Evolutionary conservation across 2,888 invertebrate species (phyloP).

Genomic region (Caenorhabditis sp.): DNA sequence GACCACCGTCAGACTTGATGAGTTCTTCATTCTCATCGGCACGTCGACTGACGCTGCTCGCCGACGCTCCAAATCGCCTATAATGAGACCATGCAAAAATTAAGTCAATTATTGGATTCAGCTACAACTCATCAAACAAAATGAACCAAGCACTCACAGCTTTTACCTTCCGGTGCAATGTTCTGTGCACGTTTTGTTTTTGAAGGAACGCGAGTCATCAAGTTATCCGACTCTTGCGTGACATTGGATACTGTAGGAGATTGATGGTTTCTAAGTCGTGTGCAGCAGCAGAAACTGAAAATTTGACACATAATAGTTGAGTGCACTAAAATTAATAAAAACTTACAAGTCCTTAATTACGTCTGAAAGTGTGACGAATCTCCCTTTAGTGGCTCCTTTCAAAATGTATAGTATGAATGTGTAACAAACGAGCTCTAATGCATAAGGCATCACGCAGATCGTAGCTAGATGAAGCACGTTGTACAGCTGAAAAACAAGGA

Average conservation of each 20-base stretch:
- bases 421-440: constrained; percentile 62
- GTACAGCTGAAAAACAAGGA: constrained; percentile 59
- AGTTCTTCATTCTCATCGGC: constrained; percentile 34
- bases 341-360: constrained; percentile 42
- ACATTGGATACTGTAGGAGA: constrained; percentile 43
- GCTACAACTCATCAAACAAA: constrained; percentile 8
- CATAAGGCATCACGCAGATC: constrained; percentile 65
- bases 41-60: constrained; percentile 51
- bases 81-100: neutral
- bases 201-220: constrained; percentile 37
- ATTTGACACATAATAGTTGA: no score
- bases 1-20: constrained; percentile 40
- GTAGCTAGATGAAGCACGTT: constrained; percentile 65
- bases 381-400: constrained; percentile 58
- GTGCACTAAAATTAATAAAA: neutral
- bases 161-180: constrained; percentile 46
- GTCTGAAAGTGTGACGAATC: constrained; percentile 49
- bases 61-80: constrained; percentile 36
- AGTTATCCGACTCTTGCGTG: constrained; percentile 40
- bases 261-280: constrained; percentile 8
- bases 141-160: constrained; percentile 39
- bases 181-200: constrained; percentile 24
- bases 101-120: neutral
- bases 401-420: constrained; percentile 65
- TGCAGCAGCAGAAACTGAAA: constrained; percentile 51